Conservation (phyloP, 2,113 vertebrate species). For the Osmerus eperlanus region DNA sequence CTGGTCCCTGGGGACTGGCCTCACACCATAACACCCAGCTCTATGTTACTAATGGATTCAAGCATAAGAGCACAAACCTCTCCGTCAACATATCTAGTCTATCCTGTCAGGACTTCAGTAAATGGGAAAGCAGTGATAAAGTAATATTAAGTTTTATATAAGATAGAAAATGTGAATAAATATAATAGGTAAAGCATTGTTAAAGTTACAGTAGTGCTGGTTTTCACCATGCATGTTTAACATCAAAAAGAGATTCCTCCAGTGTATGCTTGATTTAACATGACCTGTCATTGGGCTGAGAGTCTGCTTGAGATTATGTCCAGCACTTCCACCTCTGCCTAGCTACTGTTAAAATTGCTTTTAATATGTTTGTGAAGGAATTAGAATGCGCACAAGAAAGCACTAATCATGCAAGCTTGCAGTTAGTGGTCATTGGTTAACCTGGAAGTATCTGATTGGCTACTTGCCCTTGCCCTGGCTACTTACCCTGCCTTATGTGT, state of each 20-base stretch:
- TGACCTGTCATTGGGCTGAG: slow-evolving; percentile 70
- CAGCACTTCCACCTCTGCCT: slow-evolving; percentile 73
- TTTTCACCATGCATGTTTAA: slow-evolving; percentile 46
- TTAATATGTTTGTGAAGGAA: slow-evolving; percentile 74
- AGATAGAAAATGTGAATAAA: background rate
- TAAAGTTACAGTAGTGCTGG: slow-evolving; percentile 23
- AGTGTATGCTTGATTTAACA: slow-evolving; percentile 69
- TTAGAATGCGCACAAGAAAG: slow-evolving; percentile 72
- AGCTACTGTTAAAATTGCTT: slow-evolving; percentile 79
- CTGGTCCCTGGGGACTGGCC: background rate
- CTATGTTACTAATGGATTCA: background rate
- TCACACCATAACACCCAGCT: slow-evolving; percentile 17
- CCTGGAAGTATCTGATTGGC: slow-evolving; percentile 55
- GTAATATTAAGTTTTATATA: background rate
- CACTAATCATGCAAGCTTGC: slow-evolving; percentile 47
- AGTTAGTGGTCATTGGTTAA: slow-evolving; percentile 19
- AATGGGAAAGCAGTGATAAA: background rate
- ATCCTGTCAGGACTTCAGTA: background rate
- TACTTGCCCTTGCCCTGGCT: slow-evolving; percentile 37
- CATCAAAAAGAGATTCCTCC: slow-evolving; percentile 49
- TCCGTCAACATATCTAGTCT: background rate
- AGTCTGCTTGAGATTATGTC: slow-evolving; percentile 70
- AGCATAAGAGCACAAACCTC: background rate
- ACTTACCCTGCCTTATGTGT: slow-evolving; percentile 14
- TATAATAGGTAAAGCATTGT: slow-evolving; percentile 53